A percentile compares a stretch with the other conserved stretches of the same genome.
Conservation (phyloP, 2,113 vertebrate genomes). For the Hyperopisus bebe region DNA sequence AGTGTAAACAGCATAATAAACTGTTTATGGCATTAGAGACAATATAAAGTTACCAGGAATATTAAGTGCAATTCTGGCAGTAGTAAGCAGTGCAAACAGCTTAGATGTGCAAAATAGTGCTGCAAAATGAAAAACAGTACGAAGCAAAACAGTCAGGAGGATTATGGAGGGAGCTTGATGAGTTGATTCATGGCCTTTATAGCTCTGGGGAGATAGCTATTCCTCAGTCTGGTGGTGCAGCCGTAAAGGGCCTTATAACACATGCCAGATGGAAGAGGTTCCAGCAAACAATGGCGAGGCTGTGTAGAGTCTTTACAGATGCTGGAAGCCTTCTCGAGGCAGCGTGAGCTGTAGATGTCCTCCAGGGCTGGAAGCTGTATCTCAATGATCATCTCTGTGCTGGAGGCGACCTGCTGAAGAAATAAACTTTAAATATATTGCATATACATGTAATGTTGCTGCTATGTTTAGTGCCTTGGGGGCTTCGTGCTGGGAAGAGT, state of each 20-base stretch:
- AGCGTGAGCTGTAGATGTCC: neutral
- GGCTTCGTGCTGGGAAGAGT: neutral
- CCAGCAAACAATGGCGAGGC: neutral
- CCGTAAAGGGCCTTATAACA: neutral
- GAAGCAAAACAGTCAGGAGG: neutral
- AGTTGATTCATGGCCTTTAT: neutral
- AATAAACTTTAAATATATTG: neutral
- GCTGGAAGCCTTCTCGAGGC: neutral
- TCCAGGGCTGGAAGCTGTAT: neutral
- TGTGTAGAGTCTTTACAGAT: neutral
- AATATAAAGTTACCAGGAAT: neutral
- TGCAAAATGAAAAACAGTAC: neutral
- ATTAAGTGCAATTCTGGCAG: neutral
- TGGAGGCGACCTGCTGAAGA: neutral
- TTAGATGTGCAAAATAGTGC: neutral
- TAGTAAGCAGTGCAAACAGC: neutral
- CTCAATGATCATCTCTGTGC: neutral
- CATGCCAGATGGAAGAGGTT: neutral
- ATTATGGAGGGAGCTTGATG: neutral
- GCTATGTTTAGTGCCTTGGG: neutral
- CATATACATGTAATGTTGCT: neutral
- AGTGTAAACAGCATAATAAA: neutral
- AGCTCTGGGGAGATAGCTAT: neutral
- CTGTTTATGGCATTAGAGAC: neutral
- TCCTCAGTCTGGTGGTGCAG: neutral